Evolutionary conservation across 2,888 invertebrate genomes (phyloP).

Genomic region (Lasioglossum oenotherae): DNA sequence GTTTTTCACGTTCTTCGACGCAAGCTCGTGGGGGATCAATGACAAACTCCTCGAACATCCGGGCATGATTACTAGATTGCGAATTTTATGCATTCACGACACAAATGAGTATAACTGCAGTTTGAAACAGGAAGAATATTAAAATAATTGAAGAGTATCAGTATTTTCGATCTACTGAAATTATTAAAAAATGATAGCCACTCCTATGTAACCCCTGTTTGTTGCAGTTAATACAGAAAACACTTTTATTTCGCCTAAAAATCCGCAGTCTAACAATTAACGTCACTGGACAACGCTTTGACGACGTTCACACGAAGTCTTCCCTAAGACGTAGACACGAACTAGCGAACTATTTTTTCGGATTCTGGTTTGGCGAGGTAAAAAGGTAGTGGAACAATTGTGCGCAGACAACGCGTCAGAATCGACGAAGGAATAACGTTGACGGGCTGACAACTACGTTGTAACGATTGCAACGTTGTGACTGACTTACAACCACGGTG

Average conservation of each 20-base stretch:
- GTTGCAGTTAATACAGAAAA: neutral
- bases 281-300: neutral
- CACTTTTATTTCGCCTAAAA: neutral
- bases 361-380: neutral
- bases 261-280: slow-evolving; percentile 1
- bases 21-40: neutral
- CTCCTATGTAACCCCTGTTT: neutral
- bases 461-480: neutral
- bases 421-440: neutral
- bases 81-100: neutral
- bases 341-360: neutral
- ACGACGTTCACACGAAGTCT: slow-evolving; percentile 39
- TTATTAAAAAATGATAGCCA: neutral
- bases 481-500: neutral
- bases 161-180: too few species aligned
- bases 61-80: neutral
- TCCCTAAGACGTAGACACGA: slow-evolving; percentile 21
- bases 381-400: neutral
- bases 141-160: too few species aligned
- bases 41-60: neutral
- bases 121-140: neutral
- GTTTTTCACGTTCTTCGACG: slow-evolving; percentile 23
- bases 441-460: neutral
- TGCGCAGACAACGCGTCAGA: neutral
- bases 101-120: neutral